Evolutionary conservation across 2,113 vertebrate genomes (phyloP), one percentile per base, ranked within the genome.

Genomic region (Sakesphorus luctuosus): DNA sequence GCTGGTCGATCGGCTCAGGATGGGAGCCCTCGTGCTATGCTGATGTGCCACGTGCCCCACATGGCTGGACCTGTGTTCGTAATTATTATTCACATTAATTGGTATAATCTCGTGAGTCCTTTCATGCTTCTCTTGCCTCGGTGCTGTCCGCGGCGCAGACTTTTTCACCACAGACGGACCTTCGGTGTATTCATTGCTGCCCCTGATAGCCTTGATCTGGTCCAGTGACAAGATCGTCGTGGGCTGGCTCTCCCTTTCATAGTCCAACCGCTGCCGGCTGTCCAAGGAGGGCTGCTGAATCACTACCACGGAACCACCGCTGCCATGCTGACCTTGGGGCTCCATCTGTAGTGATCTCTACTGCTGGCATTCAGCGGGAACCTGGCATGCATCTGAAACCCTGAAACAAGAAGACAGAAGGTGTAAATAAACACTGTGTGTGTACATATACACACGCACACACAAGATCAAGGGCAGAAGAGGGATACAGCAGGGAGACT

Each of bases 121-220:
- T 92, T 99, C 99, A 19, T 98, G 99, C 96, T 99, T 99, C 85
- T 99, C 98, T n/a, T 98, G 98, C 84, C 99, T 97, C 11, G 98
- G 98, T 6, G 97, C 97, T 47, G 97, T 95, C 84, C 98, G 98
- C 5, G 98, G 98, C 19, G 95, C 98, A 1, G 98, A 93, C 40
- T 99, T 99, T 86, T 98, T 98, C 89, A 97, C 98, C 96, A 98
- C 98, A 1, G 99, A 99, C 10, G 99, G 99, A 52, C 99, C 99
- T 96, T 99, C 99, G 0, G 99, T 99, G 97, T 99, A 99, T 73
- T 99, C 99, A 23, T 99, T 99, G 98, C 98, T 99, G 97, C 99
- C 99, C 98, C 99, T 98, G 97, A 99, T 98, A 61, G 98, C 99
- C 98, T 99, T 99, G 98, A 99, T 99, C 97, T 99, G 99, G 97